Evolutionary conservation across 2,113 vertebrate genomes (phyloP).

Genomic region (Notothenia coriiceps): DNA sequence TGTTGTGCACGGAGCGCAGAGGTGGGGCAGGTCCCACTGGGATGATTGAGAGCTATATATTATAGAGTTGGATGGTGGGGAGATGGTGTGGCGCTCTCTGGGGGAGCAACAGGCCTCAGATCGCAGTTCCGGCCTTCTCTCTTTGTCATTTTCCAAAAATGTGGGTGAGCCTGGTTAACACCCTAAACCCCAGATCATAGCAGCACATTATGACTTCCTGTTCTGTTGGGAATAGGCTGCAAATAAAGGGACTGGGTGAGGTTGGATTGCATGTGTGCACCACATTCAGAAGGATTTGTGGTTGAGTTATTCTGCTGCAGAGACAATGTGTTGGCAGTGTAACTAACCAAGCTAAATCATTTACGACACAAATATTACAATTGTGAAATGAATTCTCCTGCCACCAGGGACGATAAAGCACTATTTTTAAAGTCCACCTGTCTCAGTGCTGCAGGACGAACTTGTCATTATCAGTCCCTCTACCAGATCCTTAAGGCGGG

Average conservation of each 20-base stretch:
- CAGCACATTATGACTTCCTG: constrained; percentile 74
- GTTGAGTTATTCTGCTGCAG: constrained; percentile 26
- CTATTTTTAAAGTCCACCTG: constrained; percentile 21
- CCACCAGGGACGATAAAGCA: not conserved
- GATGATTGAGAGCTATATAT: constrained; percentile 49
- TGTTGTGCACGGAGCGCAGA: constrained; percentile 20
- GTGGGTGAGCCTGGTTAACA: constrained; percentile 86
- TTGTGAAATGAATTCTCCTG: not conserved
- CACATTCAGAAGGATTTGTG: constrained; percentile 20
- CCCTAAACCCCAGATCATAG: constrained; percentile 77
- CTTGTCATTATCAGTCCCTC: constrained; percentile 35
- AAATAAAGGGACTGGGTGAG: constrained; percentile 20
- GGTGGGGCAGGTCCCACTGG: constrained; percentile 52
- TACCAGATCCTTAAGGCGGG: constrained; percentile 16
- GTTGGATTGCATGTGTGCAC: constrained; percentile 31
- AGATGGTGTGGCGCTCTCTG: constrained; percentile 63
- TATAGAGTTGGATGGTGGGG: constrained; percentile 38
- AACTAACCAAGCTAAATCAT: constrained; percentile 20
- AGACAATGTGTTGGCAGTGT: constrained; percentile 30
- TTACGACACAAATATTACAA: not conserved
- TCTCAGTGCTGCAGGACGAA: constrained; percentile 28
- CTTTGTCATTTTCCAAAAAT: constrained; percentile 85
- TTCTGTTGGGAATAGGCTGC: constrained; percentile 58
- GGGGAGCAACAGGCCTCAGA: constrained; percentile 60
- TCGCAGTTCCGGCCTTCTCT: constrained; percentile 69